Conservation (phyloP, 2,797 vertebrate species). For the Capromys pilorides region DNA sequence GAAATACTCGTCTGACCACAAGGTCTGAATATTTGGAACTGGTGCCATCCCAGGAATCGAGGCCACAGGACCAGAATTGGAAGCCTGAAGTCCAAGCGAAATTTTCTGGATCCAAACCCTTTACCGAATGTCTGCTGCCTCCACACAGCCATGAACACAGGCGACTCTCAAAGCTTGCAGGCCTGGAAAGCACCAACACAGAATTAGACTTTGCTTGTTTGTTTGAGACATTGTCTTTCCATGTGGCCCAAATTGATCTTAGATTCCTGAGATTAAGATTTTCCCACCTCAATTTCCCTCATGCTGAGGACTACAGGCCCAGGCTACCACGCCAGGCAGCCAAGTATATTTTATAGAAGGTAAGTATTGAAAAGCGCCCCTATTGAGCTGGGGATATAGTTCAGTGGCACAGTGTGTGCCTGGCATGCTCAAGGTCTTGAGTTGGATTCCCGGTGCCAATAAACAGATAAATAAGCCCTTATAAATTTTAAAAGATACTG, state of each 20-base stretch:
- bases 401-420: no score
- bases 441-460: no score
- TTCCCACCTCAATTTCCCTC: not conserved
- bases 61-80: not conserved
- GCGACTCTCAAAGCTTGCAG: not conserved
- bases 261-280: not conserved
- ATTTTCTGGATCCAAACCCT: not conserved
- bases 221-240: not conserved
- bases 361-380: not conserved
- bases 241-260: not conserved
- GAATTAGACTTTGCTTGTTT: not conserved
- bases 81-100: not conserved
- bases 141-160: not conserved
- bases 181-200: not conserved
- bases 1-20: constrained; percentile 8
- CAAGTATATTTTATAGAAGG: not conserved
- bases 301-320: not conserved
- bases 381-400: no score
- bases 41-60: not conserved
- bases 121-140: not conserved
- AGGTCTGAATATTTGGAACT: constrained; percentile 1
- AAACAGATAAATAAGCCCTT: not conserved
- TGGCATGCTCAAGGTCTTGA: no score
- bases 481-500: not conserved
- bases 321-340: not conserved